phyloP scores from a whole-genome alignment of 2,888 invertebrate genomes.

The Agapostemon virescens region DNA sequence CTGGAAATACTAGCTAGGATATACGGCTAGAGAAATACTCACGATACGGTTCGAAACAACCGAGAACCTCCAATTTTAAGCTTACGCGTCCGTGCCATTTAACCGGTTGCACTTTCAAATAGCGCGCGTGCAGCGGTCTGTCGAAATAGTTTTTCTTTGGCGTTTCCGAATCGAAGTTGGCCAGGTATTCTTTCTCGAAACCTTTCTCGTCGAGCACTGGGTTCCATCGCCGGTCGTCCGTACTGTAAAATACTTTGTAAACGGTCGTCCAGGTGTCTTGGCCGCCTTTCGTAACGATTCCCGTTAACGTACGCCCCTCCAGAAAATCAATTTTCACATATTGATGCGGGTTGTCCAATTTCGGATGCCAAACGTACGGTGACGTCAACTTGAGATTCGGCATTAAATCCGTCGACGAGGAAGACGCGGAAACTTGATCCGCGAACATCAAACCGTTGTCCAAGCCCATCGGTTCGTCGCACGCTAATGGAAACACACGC shows the following conservation, averaged over 20 bases:
- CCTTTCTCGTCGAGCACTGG: conserved; percentile 83
- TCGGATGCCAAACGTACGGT: conserved; percentile 67
- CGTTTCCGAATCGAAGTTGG: conserved; percentile 86
- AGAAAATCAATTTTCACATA: conserved; percentile 87
- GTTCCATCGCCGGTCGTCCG: conserved; percentile 87
- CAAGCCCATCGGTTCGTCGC: conserved; percentile 88
- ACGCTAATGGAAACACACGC: conserved; percentile 77
- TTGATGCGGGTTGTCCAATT: conserved; percentile 70
- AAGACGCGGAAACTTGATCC: conserved; percentile 86
- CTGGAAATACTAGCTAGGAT: too few relatives aligned
- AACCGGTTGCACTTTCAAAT: conserved; percentile 86
- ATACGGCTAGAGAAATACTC: too few relatives aligned
- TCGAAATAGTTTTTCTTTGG: conserved; percentile 85
- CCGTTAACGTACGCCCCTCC: conserved; percentile 88
- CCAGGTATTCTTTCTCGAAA: conserved; percentile 85
- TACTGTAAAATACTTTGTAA: conserved; percentile 88
- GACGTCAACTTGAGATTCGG: conserved; percentile 66
- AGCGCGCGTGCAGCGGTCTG: conserved; percentile 87
- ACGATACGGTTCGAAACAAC: conserved; percentile 89
- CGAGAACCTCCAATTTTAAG: conserved; percentile 88
- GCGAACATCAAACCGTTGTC: conserved; percentile 84
- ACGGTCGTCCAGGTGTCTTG: conserved; percentile 88
- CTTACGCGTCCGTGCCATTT: conserved; percentile 89
- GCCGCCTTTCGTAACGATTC: conserved; percentile 88
- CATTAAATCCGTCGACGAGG: conserved; percentile 74